Evolutionary conservation across 1,140 invertebrate species (phyloP), one percentile per base, ranked within the genome.

Genomic region (Tetramorium alpestre): DNA sequence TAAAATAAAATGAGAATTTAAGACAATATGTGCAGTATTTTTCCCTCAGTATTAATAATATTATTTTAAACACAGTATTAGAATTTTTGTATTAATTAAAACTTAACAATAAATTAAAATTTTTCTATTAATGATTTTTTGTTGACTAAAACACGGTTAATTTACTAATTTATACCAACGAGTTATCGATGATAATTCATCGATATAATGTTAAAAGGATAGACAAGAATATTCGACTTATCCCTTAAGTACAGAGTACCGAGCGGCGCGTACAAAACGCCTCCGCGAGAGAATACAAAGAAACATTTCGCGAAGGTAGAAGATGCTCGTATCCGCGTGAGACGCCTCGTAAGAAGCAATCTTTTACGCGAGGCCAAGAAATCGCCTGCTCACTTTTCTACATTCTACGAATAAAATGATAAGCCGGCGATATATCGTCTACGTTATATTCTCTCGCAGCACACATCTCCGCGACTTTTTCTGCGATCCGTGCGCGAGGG

Each of bases 371-470:
- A 56, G 28, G 41, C 41, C 69, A 70, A 84, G 80, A 84, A 84
- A 84, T 84, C 80, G 80, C 80, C 69, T 60, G 69, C 44, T 75
- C 80, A 75, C 80, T 73, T 75, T 84, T 84, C 80, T 73, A 84
- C 69, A 75, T 84, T 84, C 69, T 84, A 73, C 80, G 51, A 73
- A 84, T 84, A 84, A 84, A 75, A 84, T 84, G 80, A 84, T 84
- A 84, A 84, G 80, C 80, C 80, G 54, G 44, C 80, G 80, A 84
- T 84, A 75, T 75, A 84, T 84, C 80, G 69, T 84, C 80, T 75
- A 84, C 41, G 41, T 84, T 75, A 62, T 84, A 84, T 75, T 84
- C 80, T 82, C 80, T 73, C 69, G 41, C 80, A 60, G 54, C 67
- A 54, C 67, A 84, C 80, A 72, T 84, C 69, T 56, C 28, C 69